These are phyloP conservation scores for Dreissena polymorpha DNA, from an alignment of 1,140 invertebrate species.

Conservation along the genomic window DNA sequence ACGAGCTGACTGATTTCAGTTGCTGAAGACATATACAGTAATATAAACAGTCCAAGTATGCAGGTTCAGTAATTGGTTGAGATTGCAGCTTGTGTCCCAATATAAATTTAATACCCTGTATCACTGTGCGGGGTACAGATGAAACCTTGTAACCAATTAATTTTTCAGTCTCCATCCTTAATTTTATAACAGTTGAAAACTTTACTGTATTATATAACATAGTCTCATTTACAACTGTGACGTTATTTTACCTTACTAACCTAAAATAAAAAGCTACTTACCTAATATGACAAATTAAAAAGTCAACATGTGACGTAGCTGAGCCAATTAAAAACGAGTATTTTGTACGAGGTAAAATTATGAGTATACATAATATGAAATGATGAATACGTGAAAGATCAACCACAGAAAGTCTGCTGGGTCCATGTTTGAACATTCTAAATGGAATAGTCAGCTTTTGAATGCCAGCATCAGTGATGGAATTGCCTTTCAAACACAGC, in stretches of 20 bases:
- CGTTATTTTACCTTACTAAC: background rate
- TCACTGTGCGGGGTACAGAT: background rate
- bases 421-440: slow-evolving; percentile 58
- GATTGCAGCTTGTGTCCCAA: background rate
- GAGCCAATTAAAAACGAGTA: background rate
- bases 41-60: too few species aligned
- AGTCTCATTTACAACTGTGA: background rate
- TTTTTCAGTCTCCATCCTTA: background rate
- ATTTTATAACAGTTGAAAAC: background rate
- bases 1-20: background rate
- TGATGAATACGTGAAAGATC: slow-evolving; percentile 50
- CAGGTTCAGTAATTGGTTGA: background rate
- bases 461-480: slow-evolving; percentile 54
- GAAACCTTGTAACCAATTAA: background rate
- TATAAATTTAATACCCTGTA: background rate
- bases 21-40: too few species aligned
- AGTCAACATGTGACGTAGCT: background rate
- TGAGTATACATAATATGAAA: background rate
- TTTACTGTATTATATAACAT: background rate
- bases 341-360: background rate
- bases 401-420: slow-evolving; percentile 29
- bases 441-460: slow-evolving; percentile 57
- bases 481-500: slow-evolving; percentile 48
- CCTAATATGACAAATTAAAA: background rate
- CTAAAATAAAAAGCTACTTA: background rate